Conservation (phyloP, 1,140 invertebrate genomes). For the Anagrus nilaparvatae region DNA sequence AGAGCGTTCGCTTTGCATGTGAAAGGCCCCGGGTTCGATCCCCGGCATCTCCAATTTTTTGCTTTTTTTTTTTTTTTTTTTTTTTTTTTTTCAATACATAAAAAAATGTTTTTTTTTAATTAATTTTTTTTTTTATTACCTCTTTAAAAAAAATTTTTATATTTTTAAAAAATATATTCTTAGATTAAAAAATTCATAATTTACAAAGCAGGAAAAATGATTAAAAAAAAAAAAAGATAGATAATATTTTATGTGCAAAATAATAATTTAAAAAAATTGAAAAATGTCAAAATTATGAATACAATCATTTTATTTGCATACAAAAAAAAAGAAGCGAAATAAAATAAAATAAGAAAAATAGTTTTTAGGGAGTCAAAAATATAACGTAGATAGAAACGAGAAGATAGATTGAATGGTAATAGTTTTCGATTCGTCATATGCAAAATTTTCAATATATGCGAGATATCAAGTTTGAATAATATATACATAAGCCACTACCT, state of each 20-base stretch:
- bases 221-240: too few species aligned
- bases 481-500: conserved; percentile 8
- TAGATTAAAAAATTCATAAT: too few species aligned
- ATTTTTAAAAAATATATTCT: too few species aligned
- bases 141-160: too few species aligned
- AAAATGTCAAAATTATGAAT: conserved; percentile 5
- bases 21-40: conserved; percentile 64
- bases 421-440: conserved; percentile 41
- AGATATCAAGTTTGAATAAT: conserved; percentile 13
- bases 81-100: not conserved
- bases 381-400: conserved; percentile 30
- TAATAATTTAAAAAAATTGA: conserved; percentile 12
- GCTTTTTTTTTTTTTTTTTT: conserved; percentile 16
- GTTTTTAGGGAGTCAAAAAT: conserved; percentile 20
- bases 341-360: not conserved
- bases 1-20: conserved; percentile 64
- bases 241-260: too few species aligned
- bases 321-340: not conserved
- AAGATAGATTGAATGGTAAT: conserved; percentile 41
- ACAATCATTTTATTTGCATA: not conserved
- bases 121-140: not conserved
- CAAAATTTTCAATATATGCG: conserved; percentile 34
- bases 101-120: not conserved
- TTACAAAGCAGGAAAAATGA: too few species aligned
- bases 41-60: conserved; percentile 53